Percentiles rank a stretch among this genome's conserved stretches.
phyloP scores from a whole-genome alignment of 2,113 vertebrate species.

The Chaetops frenatus region DNA sequence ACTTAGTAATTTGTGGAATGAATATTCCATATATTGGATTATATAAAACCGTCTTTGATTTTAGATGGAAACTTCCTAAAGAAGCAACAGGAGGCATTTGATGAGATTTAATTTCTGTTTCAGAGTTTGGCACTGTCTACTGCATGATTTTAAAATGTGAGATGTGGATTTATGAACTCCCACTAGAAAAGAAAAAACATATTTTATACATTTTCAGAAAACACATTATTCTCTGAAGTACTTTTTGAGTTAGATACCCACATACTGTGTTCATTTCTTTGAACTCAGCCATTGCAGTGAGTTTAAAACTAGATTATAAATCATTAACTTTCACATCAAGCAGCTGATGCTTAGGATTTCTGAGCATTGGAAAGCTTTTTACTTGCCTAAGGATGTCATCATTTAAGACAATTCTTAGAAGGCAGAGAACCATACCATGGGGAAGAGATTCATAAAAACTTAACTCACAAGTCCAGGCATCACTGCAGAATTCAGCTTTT shows the following conservation, averaged over 20 bases:
- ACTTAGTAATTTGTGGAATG: background rate
- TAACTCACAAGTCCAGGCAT: background rate
- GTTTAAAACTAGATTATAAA: slow-evolving; percentile 57
- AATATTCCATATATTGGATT: background rate
- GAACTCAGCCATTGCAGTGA: slow-evolving; percentile 23
- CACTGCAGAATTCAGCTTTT: background rate
- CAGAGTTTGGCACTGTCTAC: background rate
- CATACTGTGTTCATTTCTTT: slow-evolving; percentile 35
- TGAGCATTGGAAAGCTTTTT: background rate
- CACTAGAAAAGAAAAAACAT: background rate
- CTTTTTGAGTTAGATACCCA: slow-evolving; percentile 19
- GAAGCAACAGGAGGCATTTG: background rate
- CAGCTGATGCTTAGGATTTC: slow-evolving; percentile 21
- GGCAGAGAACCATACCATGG: background rate
- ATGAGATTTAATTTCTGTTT: background rate
- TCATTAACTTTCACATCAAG: slow-evolving; percentile 53
- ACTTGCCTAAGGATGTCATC: slow-evolving; percentile 15
- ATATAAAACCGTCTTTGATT: background rate
- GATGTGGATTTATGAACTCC: background rate
- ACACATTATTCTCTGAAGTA: background rate
- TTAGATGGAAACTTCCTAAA: background rate
- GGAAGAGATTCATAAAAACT: background rate
- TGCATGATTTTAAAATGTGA: background rate
- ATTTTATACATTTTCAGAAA: slow-evolving; percentile 3
- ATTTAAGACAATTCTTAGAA: background rate